Percentiles rank a stretch among this genome's conserved stretches.
Evolutionary conservation across 2,113 vertebrate species (phyloP).

Genomic region (Eleginops maclovinus): DNA sequence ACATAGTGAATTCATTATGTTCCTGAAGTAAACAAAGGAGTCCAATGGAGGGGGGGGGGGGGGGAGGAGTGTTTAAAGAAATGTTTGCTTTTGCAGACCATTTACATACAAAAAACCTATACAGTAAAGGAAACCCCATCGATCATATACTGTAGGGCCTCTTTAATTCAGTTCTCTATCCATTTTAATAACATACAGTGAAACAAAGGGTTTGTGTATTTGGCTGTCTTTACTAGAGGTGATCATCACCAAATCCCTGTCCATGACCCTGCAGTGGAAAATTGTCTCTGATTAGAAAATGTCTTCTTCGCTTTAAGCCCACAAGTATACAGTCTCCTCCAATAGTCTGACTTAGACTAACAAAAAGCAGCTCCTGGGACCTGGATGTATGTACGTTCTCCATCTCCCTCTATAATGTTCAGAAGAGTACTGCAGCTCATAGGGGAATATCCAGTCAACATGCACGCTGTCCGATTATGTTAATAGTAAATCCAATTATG

Average conservation of each 20-base stretch:
- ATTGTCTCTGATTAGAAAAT: conserved; percentile 16
- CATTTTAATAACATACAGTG: not conserved
- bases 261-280: conserved; percentile 20
- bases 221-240: conserved; percentile 2
- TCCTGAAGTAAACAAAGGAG: too few species aligned
- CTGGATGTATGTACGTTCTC: conserved; percentile 48
- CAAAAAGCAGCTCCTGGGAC: conserved; percentile 70
- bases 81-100: too few species aligned
- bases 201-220: not conserved
- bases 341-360: conserved; percentile 38
- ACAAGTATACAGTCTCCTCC: conserved; percentile 14
- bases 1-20: too few species aligned
- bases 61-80: too few species aligned
- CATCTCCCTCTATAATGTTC: conserved; percentile 63
- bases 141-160: too few species aligned
- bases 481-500: conserved; percentile 84
- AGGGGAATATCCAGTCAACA: conserved; percentile 76
- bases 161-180: not conserved
- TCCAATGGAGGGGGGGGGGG: too few species aligned
- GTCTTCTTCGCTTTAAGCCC: conserved; percentile 17
- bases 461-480: conserved; percentile 81
- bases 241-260: conserved; percentile 22
- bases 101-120: too few species aligned
- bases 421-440: conserved; percentile 64
- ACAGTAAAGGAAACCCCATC: too few species aligned